Evolutionary conservation across 2,888 invertebrate species (phyloP), one percentile per base, ranked within the genome.

Genomic region (Ophioninae sp.): DNA sequence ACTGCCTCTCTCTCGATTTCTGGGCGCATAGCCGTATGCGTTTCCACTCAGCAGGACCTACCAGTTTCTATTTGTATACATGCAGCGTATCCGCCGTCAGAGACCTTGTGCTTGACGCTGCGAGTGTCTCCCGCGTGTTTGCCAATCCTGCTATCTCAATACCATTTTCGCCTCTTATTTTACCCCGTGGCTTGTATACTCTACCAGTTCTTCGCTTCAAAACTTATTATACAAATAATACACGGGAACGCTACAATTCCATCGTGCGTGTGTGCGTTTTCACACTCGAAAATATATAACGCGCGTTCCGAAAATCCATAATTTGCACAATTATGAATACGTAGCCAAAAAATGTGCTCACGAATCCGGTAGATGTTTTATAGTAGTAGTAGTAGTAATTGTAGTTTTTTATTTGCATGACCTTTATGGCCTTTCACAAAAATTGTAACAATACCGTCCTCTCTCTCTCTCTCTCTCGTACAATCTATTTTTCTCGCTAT

Each of bases 1-100:
- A 30, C 62, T 64, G 50, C 17, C 69, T 65, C 78, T 75, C 70
- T 61, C 89, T 87, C 87, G 87, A 88, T 88, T 88, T 87, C 62
- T 76, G 41, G 59, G 41, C 61, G 64, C 61, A 62, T 65, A 61
- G 70, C 75, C 75, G 79, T 67, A 61, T 68, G 64, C 69, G 68
- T 59, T 70, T 69, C 67, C 73, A 59, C 76, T 73, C 50, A 50
- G 50, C 91, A 90, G 90, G 89, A 91, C 89, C 90, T 90, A 91
- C 91, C 91, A 89, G 90, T 90, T 91, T 91, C 91, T 91, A 91
- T 91, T 91, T 91, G 91, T 91, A 91, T 85, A 90, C 90, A 85
- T 84, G 80, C 82, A 82, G 83, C 84, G 86, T 89, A 89, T 79
- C 44, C 81, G 74, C 72, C 77, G 74, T 39, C 57, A 67, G 77